Evolutionary conservation across 1,140 invertebrate species (phyloP).

Genomic region (Pristionchus pacificus): DNA sequence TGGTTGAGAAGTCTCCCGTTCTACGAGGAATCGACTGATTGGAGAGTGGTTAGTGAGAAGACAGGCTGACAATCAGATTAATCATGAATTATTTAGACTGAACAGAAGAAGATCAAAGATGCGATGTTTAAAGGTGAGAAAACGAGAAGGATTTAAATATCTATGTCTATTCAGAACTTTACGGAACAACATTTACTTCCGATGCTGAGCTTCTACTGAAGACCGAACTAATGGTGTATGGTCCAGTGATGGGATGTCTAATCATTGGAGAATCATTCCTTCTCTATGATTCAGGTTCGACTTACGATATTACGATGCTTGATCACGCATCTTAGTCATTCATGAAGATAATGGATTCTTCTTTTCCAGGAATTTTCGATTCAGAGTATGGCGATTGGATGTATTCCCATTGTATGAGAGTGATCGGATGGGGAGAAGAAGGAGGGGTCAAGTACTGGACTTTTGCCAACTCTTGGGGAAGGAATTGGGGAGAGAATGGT

Average conservation of each 20-base stretch:
- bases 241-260: slow-evolving; percentile 55
- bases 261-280: slow-evolving; percentile 56
- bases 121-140: not conserved
- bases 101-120: slow-evolving; percentile 17
- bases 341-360: too few species aligned
- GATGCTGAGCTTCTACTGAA: slow-evolving; percentile 40
- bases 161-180: slow-evolving; percentile 36
- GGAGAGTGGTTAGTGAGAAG: slow-evolving; percentile 43
- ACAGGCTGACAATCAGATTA: slow-evolving; percentile 20
- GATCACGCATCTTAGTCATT: too few species aligned
- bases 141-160: not conserved
- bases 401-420: too few species aligned
- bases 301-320: too few species aligned
- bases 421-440: too few species aligned
- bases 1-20: slow-evolving; percentile 52
- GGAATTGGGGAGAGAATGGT: too few species aligned
- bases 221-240: slow-evolving; percentile 49
- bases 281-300: slow-evolving; percentile 50
- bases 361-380: too few species aligned
- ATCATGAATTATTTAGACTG: slow-evolving; percentile 22
- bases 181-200: too few species aligned
- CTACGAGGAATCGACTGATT: slow-evolving; percentile 52
- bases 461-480: too few species aligned
- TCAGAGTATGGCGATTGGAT: too few species aligned
- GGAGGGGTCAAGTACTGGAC: too few species aligned